Evolutionary conservation across 1,140 invertebrate species (phyloP).

Genomic region (Ruditapes philippinarum): DNA sequence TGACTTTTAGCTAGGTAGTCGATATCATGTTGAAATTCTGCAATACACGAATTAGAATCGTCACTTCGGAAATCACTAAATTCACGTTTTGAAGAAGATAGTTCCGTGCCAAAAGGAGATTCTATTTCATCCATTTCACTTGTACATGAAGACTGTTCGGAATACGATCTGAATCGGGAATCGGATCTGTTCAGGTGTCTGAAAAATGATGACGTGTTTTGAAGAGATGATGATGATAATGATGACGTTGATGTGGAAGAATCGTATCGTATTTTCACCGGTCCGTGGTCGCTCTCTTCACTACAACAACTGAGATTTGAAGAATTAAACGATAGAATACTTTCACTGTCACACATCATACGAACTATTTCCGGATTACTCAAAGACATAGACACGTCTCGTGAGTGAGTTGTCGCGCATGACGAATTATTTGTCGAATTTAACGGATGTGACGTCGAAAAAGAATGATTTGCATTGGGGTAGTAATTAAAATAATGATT

Average conservation of each 20-base stretch:
- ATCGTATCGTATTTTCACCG: not conserved
- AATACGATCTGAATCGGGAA: not conserved
- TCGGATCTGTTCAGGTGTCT: not conserved
- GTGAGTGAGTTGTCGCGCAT: not conserved
- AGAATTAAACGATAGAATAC: not conserved
- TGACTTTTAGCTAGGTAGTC: not conserved
- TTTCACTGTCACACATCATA: not conserved
- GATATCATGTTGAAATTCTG: constrained; percentile 28
- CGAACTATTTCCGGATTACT: not conserved
- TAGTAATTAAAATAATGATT: not conserved
- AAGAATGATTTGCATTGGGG: not conserved
- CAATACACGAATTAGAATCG: too few relatives aligned
- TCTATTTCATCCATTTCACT: not conserved
- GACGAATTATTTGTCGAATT: not conserved
- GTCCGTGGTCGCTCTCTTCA: not conserved
- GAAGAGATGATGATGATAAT: too few relatives aligned
- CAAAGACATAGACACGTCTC: not conserved
- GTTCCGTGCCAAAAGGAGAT: not conserved
- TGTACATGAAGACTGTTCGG: not conserved
- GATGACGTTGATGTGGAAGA: not conserved
- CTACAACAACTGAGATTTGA: not conserved
- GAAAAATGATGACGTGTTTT: not conserved
- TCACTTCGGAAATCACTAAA: too few relatives aligned
- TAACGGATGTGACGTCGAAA: not conserved
- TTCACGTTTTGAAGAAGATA: too few relatives aligned